A percentile compares a stretch with the other conserved stretches of the same genome.
phyloP scores from a whole-genome alignment of 1,140 invertebrate genomes.

The Lepeophtheirus salmonis region DNA sequence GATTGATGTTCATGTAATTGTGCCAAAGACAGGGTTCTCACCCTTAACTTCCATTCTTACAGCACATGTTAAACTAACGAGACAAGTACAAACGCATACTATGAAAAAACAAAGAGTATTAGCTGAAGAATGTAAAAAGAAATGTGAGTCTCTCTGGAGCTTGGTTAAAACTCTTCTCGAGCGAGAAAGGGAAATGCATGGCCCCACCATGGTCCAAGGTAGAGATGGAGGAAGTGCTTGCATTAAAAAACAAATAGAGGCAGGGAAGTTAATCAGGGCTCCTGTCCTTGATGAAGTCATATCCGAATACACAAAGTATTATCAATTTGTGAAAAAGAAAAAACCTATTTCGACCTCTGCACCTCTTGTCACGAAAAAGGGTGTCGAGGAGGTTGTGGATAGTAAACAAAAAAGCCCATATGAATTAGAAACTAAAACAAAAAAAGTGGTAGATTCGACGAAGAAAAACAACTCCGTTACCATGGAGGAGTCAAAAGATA shows the following conservation, averaged over 20 bases:
- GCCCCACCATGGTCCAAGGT: slow-evolving; percentile 30
- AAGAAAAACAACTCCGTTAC: too few species aligned
- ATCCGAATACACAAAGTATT: slow-evolving; percentile 32
- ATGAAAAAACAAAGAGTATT: slow-evolving; percentile 7
- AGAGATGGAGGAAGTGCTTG: slow-evolving; percentile 42
- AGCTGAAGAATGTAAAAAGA: not conserved
- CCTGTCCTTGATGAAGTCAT: slow-evolving; percentile 42
- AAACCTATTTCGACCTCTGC: too few species aligned
- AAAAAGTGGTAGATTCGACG: too few species aligned
- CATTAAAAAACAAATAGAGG: slow-evolving; percentile 44
- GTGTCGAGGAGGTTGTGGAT: too few species aligned
- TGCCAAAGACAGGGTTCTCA: not conserved
- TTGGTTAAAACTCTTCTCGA: not conserved
- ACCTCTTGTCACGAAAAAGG: too few species aligned
- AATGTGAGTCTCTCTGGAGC: slow-evolving; percentile 6
- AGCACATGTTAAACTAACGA: not conserved
- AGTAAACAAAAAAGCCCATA: too few species aligned
- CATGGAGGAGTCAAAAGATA: too few species aligned
- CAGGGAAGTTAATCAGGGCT: slow-evolving; percentile 40
- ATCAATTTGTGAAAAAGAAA: slow-evolving; percentile 30
- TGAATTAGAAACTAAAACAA: too few species aligned
- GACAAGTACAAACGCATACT: not conserved
- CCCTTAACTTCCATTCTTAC: not conserved
- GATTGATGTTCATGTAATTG: not conserved
- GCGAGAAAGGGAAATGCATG: slow-evolving; percentile 20